These are phyloP conservation scores for Sterrhoptilus dennistouni DNA, from an alignment of 2,113 vertebrate species.

Conservation along the genomic window DNA sequence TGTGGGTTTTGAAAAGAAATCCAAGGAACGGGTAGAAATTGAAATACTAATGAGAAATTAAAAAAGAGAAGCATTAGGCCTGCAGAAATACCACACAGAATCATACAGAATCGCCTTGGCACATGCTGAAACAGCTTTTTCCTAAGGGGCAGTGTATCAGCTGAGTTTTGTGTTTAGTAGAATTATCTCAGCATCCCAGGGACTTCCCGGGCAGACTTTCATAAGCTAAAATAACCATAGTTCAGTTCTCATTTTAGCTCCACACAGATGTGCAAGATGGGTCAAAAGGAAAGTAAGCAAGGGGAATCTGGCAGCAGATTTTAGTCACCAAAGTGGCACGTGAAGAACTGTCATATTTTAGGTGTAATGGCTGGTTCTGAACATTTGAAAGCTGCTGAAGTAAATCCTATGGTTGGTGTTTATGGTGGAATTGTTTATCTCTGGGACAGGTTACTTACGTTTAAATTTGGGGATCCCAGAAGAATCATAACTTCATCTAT, in stretches of 20 bases:
- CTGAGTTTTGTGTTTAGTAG: neutral
- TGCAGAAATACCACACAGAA: neutral
- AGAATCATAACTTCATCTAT: conserved; percentile 78
- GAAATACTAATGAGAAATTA: conserved; percentile 64
- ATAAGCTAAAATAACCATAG: neutral
- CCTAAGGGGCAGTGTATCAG: neutral
- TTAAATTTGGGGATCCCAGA: conserved; percentile 71
- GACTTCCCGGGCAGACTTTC: neutral
- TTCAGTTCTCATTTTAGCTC: neutral
- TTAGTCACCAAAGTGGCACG: neutral
- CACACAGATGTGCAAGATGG: neutral
- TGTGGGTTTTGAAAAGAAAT: conserved; percentile 72
- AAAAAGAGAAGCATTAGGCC: neutral
- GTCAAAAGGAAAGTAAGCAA: neutral
- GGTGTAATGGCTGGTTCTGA: neutral
- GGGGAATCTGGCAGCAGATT: neutral
- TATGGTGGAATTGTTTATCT: no score
- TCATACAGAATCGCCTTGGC: neutral
- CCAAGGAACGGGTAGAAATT: conserved; percentile 76
- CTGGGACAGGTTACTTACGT: conserved; percentile 43
- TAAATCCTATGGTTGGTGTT: neutral
- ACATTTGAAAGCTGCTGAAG: neutral
- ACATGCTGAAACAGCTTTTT: neutral
- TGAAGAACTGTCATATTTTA: neutral
- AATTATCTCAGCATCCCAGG: neutral